Evolutionary conservation across 2,797 vertebrate species (phyloP).

Genomic region (Parauchenoglanis punctatus): DNA sequence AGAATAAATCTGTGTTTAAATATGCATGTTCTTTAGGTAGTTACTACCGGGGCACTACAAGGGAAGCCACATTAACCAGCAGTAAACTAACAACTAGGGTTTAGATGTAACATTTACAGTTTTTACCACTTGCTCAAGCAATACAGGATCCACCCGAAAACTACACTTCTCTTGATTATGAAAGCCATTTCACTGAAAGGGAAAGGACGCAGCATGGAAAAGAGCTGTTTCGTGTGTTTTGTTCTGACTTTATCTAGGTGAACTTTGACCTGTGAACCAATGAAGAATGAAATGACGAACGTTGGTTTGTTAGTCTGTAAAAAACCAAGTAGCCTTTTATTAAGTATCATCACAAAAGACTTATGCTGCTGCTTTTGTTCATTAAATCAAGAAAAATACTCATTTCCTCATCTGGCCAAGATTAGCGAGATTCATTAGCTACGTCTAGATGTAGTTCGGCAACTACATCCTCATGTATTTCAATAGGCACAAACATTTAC

Average conservation of each 20-base stretch:
- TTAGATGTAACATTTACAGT: neutral
- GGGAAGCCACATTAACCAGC: neutral
- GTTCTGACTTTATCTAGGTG: neutral
- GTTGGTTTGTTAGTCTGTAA: neutral
- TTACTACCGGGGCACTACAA: neutral
- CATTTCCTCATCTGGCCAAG: neutral
- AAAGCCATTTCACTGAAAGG: neutral
- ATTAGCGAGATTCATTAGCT: neutral
- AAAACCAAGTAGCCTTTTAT: neutral
- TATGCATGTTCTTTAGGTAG: neutral
- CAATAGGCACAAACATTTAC: no score
- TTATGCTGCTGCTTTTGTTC: neutral
- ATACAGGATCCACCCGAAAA: neutral
- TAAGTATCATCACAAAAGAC: neutral
- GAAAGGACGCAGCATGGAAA: neutral
- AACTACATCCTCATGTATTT: no score
- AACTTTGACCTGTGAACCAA: neutral
- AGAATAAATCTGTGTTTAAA: neutral
- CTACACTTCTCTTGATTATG: neutral
- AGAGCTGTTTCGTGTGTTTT: neutral
- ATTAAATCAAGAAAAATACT: neutral
- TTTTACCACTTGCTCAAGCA: neutral
- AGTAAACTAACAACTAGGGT: neutral
- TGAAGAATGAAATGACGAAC: neutral
- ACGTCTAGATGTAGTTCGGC: neutral